A percentile compares a stretch with the other conserved stretches of the same genome.
phyloP scores from a whole-genome alignment of 2,888 invertebrate species.

The Caenorhabditis sp. region DNA sequence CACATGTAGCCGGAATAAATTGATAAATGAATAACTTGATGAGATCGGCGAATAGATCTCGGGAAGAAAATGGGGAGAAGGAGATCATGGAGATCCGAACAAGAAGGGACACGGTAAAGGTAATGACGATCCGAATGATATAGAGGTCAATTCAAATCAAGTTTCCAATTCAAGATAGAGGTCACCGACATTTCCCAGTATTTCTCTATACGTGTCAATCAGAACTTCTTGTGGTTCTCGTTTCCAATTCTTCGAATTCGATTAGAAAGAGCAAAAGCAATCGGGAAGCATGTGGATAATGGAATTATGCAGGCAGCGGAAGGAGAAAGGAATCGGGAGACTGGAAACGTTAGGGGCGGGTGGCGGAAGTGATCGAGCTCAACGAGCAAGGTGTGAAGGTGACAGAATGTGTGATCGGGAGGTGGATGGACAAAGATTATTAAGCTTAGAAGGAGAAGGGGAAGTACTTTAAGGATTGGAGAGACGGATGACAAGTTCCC shows the following conservation, averaged over 20 bases:
- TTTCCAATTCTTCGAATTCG: slow-evolving; percentile 9
- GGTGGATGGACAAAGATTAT: slow-evolving; percentile 17
- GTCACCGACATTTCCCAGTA: too few species aligned
- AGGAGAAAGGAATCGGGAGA: neutral
- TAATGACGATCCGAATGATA: neutral
- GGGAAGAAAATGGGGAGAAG: slow-evolving; percentile 12
- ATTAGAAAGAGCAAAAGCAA: too few species aligned
- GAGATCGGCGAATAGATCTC: neutral
- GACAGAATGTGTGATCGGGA: slow-evolving; percentile 13
- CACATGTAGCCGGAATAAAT: slow-evolving; percentile 38
- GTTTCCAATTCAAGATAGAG: too few species aligned
- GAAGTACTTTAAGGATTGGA: neutral
- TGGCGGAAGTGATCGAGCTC: slow-evolving; percentile 16
- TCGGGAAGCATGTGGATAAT: too few species aligned
- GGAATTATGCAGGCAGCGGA: neutral
- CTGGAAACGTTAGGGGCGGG: slow-evolving; percentile 5
- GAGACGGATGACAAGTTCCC: slow-evolving; percentile 14
- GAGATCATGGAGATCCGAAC: slow-evolving; percentile 18
- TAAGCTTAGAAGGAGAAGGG: too few species aligned
- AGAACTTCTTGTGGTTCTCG: slow-evolving; percentile 18
- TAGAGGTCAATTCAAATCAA: slow-evolving; percentile 18
- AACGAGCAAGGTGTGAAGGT: slow-evolving; percentile 26
- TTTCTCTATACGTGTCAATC: slow-evolving; percentile 36
- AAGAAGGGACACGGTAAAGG: neutral
- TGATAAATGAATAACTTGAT: slow-evolving; percentile 42